Base-by-base conservation (phyloP, 2,797 vertebrate species). In the Enteromius anoplus region DNA sequence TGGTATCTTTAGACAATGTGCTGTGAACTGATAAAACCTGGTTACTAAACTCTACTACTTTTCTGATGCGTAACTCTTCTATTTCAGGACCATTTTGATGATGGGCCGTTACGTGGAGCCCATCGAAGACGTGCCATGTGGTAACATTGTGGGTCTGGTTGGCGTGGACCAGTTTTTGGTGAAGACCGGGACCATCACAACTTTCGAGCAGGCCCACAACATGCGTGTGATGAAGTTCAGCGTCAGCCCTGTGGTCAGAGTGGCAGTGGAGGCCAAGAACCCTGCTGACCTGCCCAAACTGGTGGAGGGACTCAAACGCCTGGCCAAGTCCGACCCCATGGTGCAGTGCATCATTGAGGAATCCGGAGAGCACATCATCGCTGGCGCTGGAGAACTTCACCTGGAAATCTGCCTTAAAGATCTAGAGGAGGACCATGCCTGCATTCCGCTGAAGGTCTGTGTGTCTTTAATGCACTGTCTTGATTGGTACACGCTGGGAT, bases 181-280 rank as follows among this genome's bases (percentile, higher is more conserved):
- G 84, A 99, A 99, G 93, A 99, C 97, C 0, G 98, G 97, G 81
- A 99, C 97, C 70, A 99, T 99, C 93, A 96, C 96, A 80, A 99
- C 97, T 65, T 99, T 90, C 0, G 97, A 99, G 88, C 95, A 97
- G 0, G 94, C 97, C 1, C 97, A 99, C 94, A 98, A 99, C 92
- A 96, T 99, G 96, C 96, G 92, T 1, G 97, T 98, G 85, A 99
- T 98, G 97, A 99, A 99, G 92, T 99, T 98, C 93, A 99, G 97
- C 0, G 96, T 98, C 77, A 98, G 97, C 91, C 97, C 97, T 0
- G 97, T 99, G 0, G 97, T 99, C 82, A 94, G 97, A 5, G 95
- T 99, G 40, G 97, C 98, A 0, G 98, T 99, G 78, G 97, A 99
- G 88, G 97, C 96, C 84, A 98, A 97, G 91, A 98, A 99, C 89